Conservation (phyloP, 2,888 invertebrate species). For the Exocentrus adspersus region DNA sequence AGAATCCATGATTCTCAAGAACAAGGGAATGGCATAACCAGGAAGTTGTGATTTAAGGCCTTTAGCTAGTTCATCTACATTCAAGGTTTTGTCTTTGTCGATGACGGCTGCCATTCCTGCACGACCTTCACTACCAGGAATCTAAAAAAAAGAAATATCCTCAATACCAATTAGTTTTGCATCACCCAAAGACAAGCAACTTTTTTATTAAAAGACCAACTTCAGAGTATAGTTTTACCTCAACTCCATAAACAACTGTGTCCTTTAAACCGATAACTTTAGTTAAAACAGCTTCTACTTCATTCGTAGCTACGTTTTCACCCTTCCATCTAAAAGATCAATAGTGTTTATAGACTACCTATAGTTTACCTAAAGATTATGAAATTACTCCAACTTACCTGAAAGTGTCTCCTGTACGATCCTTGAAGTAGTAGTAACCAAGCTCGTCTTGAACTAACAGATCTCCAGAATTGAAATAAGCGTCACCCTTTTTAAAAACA, state of each 20-base stretch:
- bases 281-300: slow-evolving; percentile 91
- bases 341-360: too few relatives aligned
- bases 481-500: slow-evolving; percentile 85
- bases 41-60: slow-evolving; percentile 80
- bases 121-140: slow-evolving; percentile 83
- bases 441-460: slow-evolving; percentile 88
- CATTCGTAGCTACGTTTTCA: slow-evolving; percentile 96
- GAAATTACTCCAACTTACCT: slow-evolving; percentile 58
- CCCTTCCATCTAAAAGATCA: slow-evolving; percentile 78
- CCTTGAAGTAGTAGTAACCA: slow-evolving; percentile 94
- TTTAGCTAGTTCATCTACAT: slow-evolving; percentile 70
- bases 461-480: slow-evolving; percentile 91
- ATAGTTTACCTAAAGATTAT: not conserved
- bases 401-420: slow-evolving; percentile 87
- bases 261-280: slow-evolving; percentile 75
- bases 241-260: slow-evolving; percentile 93
- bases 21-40: slow-evolving; percentile 88
- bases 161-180: too few relatives aligned
- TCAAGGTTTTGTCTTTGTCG: slow-evolving; percentile 71
- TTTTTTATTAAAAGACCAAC: too few relatives aligned
- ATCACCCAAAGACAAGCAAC: not conserved
- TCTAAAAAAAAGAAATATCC: too few relatives aligned
- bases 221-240: too few relatives aligned
- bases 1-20: slow-evolving; percentile 80
- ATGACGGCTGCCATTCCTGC: slow-evolving; percentile 95